phyloP scores from a whole-genome alignment of 2,113 vertebrate genomes.

The Sphyrna mokarran region DNA sequence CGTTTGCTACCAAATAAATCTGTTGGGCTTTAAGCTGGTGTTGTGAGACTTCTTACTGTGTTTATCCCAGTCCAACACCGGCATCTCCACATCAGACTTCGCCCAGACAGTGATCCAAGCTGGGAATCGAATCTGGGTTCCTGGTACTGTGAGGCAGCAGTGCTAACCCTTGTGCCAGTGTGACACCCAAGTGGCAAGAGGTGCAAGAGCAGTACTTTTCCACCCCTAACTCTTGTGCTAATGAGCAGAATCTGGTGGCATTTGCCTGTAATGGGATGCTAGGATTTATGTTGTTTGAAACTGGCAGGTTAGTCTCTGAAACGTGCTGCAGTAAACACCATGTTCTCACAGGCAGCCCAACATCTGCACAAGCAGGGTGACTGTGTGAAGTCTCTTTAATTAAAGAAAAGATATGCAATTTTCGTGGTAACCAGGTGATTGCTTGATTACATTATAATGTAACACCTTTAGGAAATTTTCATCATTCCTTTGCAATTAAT shows the following conservation, averaged over 20 bases:
- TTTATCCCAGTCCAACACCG: no score
- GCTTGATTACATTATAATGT: slow-evolving; percentile 76
- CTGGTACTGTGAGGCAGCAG: no score
- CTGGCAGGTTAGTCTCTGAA: slow-evolving; percentile 70
- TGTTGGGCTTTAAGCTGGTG: no score
- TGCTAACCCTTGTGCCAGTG: no score
- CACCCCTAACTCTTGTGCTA: slow-evolving; percentile 62
- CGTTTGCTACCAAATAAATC: no score
- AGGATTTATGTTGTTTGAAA: slow-evolving; percentile 76
- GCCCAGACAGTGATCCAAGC: no score
- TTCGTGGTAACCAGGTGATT: slow-evolving; percentile 84
- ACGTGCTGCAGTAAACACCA: slow-evolving; percentile 80
- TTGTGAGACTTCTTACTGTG: no score
- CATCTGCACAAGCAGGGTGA: slow-evolving; percentile 76
- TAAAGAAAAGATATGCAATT: slow-evolving; percentile 93
- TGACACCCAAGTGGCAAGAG: neutral
- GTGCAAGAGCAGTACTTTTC: slow-evolving; percentile 48
- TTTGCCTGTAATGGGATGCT: slow-evolving; percentile 74
- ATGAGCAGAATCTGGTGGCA: slow-evolving; percentile 71
- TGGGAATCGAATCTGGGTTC: no score
- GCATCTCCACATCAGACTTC: no score
- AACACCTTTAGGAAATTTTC: slow-evolving; percentile 74
- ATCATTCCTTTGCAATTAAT: slow-evolving; percentile 58
- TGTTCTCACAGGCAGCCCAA: slow-evolving; percentile 75
- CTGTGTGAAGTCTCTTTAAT: slow-evolving; percentile 85